These are phyloP conservation scores for Drosophila bunnanda DNA, from an alignment of 2,888 invertebrate species.

Conservation along the genomic window DNA sequence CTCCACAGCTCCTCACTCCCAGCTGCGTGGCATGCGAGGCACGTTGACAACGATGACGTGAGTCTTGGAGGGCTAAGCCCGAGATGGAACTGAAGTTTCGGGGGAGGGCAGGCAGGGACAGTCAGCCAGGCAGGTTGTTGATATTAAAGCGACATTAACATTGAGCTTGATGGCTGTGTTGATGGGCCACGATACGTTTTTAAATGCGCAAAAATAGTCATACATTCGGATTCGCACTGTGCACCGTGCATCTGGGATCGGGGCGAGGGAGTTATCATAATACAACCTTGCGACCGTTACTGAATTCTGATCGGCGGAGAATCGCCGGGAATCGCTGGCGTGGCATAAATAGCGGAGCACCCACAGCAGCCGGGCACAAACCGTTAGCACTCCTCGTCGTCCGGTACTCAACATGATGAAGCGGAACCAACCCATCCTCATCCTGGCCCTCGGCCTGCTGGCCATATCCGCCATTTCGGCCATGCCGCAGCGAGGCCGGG, in stretches of 20 bases:
- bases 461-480: conserved; percentile 43
- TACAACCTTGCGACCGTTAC: conserved; percentile 78
- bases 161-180: conserved; percentile 74
- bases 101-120: conserved; percentile 10
- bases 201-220: conserved; percentile 74
- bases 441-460: conserved; percentile 51
- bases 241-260: conserved; percentile 66
- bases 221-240: conserved; percentile 43
- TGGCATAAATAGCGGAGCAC: conserved; percentile 65
- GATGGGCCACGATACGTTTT: conserved; percentile 71
- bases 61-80: conserved; percentile 52
- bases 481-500: conserved; percentile 57
- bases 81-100: conserved; percentile 49
- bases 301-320: conserved; percentile 77
- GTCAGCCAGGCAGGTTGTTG: conserved; percentile 41
- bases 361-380: conserved; percentile 72
- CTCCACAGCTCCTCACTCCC: conserved; percentile 13
- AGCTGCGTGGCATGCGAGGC: conserved; percentile 61
- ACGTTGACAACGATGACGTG: conserved; percentile 70
- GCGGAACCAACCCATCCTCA: conserved; percentile 47
- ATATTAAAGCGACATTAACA: conserved; percentile 75
- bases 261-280: conserved; percentile 71
- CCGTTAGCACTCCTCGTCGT: conserved; percentile 62
- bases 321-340: conserved; percentile 27
- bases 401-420: conserved; percentile 50